Evolutionary conservation across 92 coral and sea anemone genomes (phyloP), one percentile per base, ranked within the genome.

Genomic region (Heteractis magnifica): DNA sequence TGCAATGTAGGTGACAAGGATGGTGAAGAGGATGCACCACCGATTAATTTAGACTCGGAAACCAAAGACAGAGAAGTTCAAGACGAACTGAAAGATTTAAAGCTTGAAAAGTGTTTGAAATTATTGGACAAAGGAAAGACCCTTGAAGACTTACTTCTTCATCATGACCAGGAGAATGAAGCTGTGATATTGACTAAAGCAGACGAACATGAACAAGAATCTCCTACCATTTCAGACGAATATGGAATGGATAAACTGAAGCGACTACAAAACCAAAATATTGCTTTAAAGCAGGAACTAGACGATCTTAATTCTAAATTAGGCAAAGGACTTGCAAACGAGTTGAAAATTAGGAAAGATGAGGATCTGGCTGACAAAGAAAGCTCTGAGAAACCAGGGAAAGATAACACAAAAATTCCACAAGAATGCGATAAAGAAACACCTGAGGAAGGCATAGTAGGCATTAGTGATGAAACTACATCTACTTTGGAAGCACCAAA

Each of bases 71-170:
- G 48, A 6, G 81, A 77, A 51, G n/a, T 9, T 10, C 56, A 49
- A 65, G 9, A 21, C 20, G 52, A 78, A 19, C 7, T 60, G 8
- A 75, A 68, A 68, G n/a, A 44, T 52, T 34, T 51, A 68, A 65
- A 18, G 10, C 68, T 81, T 20, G 50, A 81, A 52, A 77, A 52
- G 51, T 75, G 20, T 51, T 16, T 81, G n/a, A 81, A 50, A 51
- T 52, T 90, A 52, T 53, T 75, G 60, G 76, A 90, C 56, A 23
- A 86, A 26, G 87, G 87, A 13, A 82, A 77, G 56, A 85, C 94
- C 4, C 79, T 91, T 15, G 91, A 71, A 75, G 85, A 91, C 12
- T 44, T 91, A 26, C 52, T 91, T 10, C 51, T 23, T 15, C 73
- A 68, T 51, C 88, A 88, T 71, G 86, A 88, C 82, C 52, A 71